Evolutionary conservation across 2,888 invertebrate genomes (phyloP).

Genomic region (Drosophila sordidula): DNA sequence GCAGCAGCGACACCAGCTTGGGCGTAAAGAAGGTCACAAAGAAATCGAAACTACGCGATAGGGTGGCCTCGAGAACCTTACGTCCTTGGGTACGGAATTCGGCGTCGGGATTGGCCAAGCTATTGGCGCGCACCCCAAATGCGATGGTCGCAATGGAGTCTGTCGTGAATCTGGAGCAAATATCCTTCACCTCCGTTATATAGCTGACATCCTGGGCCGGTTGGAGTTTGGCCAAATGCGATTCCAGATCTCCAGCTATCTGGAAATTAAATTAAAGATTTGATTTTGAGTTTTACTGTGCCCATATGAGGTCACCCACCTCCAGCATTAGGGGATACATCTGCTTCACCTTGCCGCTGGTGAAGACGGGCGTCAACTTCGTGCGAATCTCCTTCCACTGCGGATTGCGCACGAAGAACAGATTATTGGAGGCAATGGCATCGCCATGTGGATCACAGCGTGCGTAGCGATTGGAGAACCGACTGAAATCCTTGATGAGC

Average conservation of each 20-base stretch:
- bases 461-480: conserved; percentile 82
- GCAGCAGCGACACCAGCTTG: conserved; percentile 70
- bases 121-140: conserved; percentile 82
- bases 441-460: conserved; percentile 82
- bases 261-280: conserved; percentile 23
- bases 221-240: conserved; percentile 44
- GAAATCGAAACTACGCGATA: conserved; percentile 74
- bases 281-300: neutral
- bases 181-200: conserved; percentile 77
- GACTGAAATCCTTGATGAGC: conserved; percentile 85
- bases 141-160: conserved; percentile 83
- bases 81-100: conserved; percentile 80
- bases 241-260: conserved; percentile 77
- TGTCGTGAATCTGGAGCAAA: conserved; percentile 79
- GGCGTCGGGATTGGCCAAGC: conserved; percentile 76
- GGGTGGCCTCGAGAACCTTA: conserved; percentile 63
- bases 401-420: conserved; percentile 85
- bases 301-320: conserved; percentile 48
- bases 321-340: conserved; percentile 83
- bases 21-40: conserved; percentile 81
- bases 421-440: conserved; percentile 83
- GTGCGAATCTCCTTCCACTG: conserved; percentile 85
- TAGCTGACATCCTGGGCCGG: conserved; percentile 29
- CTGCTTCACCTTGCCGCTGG: conserved; percentile 84
- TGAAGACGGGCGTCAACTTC: conserved; percentile 85